Evolutionary conservation across 2,113 vertebrate species (phyloP).

Genomic region (Tachysurus vachellii): DNA sequence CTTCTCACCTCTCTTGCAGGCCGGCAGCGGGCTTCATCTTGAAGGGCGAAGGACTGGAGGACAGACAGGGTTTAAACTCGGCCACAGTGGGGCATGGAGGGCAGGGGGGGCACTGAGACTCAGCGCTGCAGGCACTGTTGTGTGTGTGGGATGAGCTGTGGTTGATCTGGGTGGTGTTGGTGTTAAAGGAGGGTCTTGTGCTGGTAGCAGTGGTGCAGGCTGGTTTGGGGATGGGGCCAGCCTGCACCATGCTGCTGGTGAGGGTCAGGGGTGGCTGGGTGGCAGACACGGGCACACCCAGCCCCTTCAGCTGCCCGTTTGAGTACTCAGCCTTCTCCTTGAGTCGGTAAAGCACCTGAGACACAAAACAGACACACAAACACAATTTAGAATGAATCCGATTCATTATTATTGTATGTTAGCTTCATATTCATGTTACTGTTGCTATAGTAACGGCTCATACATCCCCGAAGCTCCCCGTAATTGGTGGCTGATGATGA

Average conservation of each 20-base stretch:
- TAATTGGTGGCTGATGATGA: not conserved
- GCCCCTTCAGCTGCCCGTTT: conserved; percentile 84
- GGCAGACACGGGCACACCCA: conserved; percentile 65
- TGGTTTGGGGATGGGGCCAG: conserved; percentile 72
- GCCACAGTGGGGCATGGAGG: conserved; percentile 5
- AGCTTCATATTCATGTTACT: not conserved
- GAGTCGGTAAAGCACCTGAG: conserved; percentile 88
- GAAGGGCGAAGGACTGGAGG: conserved; percentile 87
- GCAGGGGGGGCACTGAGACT: conserved; percentile 13
- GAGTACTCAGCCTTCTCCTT: conserved; percentile 88
- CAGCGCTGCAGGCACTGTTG: conserved; percentile 66
- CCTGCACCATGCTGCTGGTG: conserved; percentile 87
- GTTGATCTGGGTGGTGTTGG: conserved; percentile 35
- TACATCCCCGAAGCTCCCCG: not conserved
- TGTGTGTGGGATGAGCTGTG: conserved; percentile 58
- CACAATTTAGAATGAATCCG: not conserved
- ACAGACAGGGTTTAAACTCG: conserved; percentile 78
- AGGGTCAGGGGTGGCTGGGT: conserved; percentile 64
- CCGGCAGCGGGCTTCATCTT: conserved; percentile 93
- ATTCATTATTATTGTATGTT: not conserved
- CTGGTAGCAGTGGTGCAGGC: conserved; percentile 53
- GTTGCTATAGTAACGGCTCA: not conserved
- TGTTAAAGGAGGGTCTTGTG: conserved; percentile 33
- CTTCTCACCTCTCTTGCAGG: conserved; percentile 86
- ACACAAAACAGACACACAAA: conserved; percentile 41